Base-by-base conservation (phyloP, 2,113 vertebrate genomes). In the Takifugu bimaculatus region DNA sequence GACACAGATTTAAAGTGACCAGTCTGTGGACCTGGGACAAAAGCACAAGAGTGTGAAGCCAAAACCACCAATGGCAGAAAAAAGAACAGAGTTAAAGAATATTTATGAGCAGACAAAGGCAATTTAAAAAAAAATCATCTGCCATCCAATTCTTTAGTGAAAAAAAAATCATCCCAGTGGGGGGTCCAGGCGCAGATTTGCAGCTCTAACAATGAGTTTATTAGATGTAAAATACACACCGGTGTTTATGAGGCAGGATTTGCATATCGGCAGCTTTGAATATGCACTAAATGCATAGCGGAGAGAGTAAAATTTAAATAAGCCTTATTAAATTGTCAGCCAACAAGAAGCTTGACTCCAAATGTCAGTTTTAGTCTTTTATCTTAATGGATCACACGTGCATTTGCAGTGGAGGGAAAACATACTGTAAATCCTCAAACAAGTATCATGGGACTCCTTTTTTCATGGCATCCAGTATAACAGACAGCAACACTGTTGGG, bases 1-100 rank as follows among this genome's bases (percentile, higher is more conserved):
- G 86, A 87, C 77, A 88, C 75, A 87, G 82, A 88, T 90, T 84
- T 87, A 87, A 85, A 87, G 79, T 83, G 88, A 90, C 84, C 81
- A 75, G 69, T 65, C 60, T 75, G 50, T 59, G 60, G 79, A 59
- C 74, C 75, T 85, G 63, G 7, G 76, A 88, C 83, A 82, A 45
- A 45, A 45, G 3, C 44, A 15, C 12, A 77, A 60, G 57, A 78
- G 26, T 44, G 50, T 13, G 49, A n/a, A 39, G 68, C 13, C 45
- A 66, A 62, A 60, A 57, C 4, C 13, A 39, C 35, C 35, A 9
- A n/a, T 27, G n/a, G 45, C 45, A 56, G 45, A 28, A 4, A 14
- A 14, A 32, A 50, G 29, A 54, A 54, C 12, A 62, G 44, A 56
- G 6, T 39, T 39, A 39, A 39, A 11, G 35, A 39, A 39, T 6